Evolutionary conservation across 2,797 vertebrate species (phyloP), one percentile per base, ranked within the genome.

Genomic region (Sebastes kiyomatsui): DNA sequence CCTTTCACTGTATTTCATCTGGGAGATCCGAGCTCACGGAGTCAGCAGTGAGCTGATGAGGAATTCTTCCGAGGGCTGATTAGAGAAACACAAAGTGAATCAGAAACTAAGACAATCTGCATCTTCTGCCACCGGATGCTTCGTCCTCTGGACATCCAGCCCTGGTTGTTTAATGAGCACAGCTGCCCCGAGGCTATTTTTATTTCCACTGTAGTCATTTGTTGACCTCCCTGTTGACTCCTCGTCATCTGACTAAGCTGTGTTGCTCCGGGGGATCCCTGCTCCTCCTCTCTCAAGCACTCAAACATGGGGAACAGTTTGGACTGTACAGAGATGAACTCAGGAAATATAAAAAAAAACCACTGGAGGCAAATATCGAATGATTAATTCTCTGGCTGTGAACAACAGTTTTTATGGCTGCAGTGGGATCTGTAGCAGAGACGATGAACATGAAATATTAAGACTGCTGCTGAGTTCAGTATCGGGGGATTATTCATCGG

Each of bases 31-130:
- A 46, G 42, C 42, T 71, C 66, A 30, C 52, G 42, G 28, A 64
- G 68, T 80, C 68, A 23, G 68, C 80, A 33, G 55, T 4, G 16
- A 52, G 18, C 49, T 20, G 75, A 83, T 35, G 52, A 84, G 30
- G 13, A 61, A 54, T 54, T 78, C 78, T 38, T 72, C 78, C 6
- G 65, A 77, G 35, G 13, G 67, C 72, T 84, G 54, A 80, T 85
- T 49, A 87, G 49, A 77, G 76, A 67, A 33, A 46, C 75, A 78
- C 84, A 82, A 80, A 86, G 79, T 28, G 72, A 81, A 84, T 79
- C 67, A 71, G 55, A 71, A 72, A 81, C 22, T 0, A 66, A 32
- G 42, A 18, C 42, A 46, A 69, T n/a, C 62, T 23, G 22, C n/a
- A 4, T 77, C 42, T 68, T 42, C 74, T 71, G 25, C 46, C 75